Evolutionary conservation across 1,140 invertebrate species (phyloP), one percentile per base, ranked within the genome.

Genomic region (Phenacoccus solenopsis): DNA sequence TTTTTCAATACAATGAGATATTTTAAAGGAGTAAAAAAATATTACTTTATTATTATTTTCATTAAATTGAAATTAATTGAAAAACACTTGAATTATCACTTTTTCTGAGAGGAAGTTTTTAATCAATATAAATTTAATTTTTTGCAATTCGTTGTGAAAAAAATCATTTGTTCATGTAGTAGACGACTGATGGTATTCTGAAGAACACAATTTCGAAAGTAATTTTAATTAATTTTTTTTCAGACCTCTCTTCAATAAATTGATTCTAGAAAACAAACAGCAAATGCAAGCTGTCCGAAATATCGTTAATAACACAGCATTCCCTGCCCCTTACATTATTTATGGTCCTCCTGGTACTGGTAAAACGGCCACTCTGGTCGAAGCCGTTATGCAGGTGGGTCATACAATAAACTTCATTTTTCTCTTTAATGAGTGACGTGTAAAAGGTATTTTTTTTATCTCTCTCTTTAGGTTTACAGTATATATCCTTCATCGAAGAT

Each of bases 321-420:
- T 88, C 10, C 89, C 90, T 0, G 78, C 90, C 71, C 94, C 95
- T 0, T 97, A 96, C 75, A 81, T 95, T 5, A 88, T 98, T 72
- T 97, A 90, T 80, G 95, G 95, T 1, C 94, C 95, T 56, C 94
- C 94, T 1, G 94, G 94, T 5, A 96, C 93, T n/a, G 94, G 94
- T 20, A 97, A 98, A 82, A 97, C 94, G 0, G 80, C 95, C 0
- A 97, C 94, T 4, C 77, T 97, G 4, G 88, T 94, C 20, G 94
- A 98, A 81, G 82, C 87, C 0, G 85, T 94, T 24, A 76, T 95
- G 24, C 95, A 98, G 80, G 83, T 95, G 10, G 12, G 67, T 22
- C 56, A 22, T 59, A n/a, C 10, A 24, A 3, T 27, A 67, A 12
- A 24, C 12, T 28, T 5, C 64, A 16, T 49, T 24, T 20, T 10